phyloP scores from a whole-genome alignment of 2,797 vertebrate genomes.

The Chaetophractus vellerosus region DNA sequence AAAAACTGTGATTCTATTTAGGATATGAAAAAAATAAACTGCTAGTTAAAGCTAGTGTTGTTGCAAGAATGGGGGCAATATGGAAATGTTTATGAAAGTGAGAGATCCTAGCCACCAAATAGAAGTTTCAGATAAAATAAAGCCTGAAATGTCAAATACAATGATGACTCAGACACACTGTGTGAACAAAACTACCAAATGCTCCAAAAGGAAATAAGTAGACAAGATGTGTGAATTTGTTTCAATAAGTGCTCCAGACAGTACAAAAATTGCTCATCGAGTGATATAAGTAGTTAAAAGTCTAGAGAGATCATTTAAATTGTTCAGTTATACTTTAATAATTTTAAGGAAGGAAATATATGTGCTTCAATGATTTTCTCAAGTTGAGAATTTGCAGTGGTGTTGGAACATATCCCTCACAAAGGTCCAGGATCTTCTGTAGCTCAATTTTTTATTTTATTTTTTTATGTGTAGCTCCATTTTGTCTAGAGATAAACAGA shows the following conservation, averaged over 20 bases:
- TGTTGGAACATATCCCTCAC: background rate
- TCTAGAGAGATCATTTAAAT: constrained; percentile 62
- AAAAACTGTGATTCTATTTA: constrained; percentile 34
- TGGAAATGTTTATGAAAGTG: constrained; percentile 77
- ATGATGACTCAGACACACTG: constrained; percentile 81
- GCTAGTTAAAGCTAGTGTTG: background rate
- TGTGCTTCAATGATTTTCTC: background rate
- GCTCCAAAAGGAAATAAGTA: constrained; percentile 74
- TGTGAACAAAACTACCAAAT: constrained; percentile 76
- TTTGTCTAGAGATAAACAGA: constrained; percentile 4
- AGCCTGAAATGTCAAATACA: constrained; percentile 80
- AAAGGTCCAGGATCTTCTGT: constrained; percentile 18
- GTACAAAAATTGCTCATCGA: constrained; percentile 66
- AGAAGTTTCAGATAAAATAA: constrained; percentile 75
- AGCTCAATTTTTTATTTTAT: background rate
- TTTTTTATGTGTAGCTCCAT: background rate
- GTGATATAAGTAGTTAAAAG: constrained; percentile 18
- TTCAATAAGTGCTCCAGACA: constrained; percentile 65
- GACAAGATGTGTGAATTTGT: constrained; percentile 73
- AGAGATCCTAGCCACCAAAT: constrained; percentile 71
- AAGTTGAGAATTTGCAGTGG: constrained; percentile 6
- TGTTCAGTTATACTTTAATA: constrained; percentile 25
- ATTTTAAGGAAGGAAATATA: constrained; percentile 49
- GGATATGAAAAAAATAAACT: constrained; percentile 71
- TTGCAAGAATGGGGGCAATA: constrained; percentile 49